Evolutionary conservation across 2,113 vertebrate species (phyloP).

Genomic region (Lamprotornis superbus): DNA sequence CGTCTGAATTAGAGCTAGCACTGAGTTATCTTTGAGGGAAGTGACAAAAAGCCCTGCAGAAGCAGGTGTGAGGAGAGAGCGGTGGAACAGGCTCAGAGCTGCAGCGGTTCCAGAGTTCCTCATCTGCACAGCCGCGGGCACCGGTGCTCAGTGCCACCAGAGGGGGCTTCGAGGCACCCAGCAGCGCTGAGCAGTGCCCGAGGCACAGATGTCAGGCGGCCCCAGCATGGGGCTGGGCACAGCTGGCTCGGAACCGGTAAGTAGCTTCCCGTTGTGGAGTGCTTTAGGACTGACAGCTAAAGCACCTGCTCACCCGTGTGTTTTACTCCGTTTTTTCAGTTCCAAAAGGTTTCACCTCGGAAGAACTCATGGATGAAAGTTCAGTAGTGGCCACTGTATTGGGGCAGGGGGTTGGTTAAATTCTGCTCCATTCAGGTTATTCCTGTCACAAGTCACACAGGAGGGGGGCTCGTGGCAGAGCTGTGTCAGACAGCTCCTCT

Average conservation of each 20-base stretch:
- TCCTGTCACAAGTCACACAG: neutral
- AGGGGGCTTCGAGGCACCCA: conserved; percentile 48
- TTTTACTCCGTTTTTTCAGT: neutral
- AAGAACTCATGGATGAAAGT: neutral
- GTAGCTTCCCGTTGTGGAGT: neutral
- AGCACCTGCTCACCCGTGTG: neutral
- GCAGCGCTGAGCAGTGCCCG: neutral
- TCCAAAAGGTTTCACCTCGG: neutral
- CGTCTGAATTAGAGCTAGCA: neutral
- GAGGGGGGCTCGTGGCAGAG: neutral
- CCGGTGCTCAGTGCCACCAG: conserved; percentile 9
- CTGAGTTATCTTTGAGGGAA: neutral
- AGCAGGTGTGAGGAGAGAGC: neutral
- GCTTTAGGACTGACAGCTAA: neutral
- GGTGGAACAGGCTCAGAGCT: rapidly evolving
- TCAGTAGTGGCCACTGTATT: rapidly evolving
- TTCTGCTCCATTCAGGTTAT: neutral
- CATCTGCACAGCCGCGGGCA: neutral
- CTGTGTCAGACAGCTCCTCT: rapidly evolving
- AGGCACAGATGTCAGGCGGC: neutral
- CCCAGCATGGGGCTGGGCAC: neutral
- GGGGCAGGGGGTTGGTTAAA: neutral
- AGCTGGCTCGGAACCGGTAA: conserved; percentile 33
- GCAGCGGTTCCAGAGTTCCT: neutral
- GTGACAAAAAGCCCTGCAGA: neutral